Evolutionary conservation across 1,140 invertebrate genomes (phyloP).

Genomic region (Leptinotarsa lineolata): DNA sequence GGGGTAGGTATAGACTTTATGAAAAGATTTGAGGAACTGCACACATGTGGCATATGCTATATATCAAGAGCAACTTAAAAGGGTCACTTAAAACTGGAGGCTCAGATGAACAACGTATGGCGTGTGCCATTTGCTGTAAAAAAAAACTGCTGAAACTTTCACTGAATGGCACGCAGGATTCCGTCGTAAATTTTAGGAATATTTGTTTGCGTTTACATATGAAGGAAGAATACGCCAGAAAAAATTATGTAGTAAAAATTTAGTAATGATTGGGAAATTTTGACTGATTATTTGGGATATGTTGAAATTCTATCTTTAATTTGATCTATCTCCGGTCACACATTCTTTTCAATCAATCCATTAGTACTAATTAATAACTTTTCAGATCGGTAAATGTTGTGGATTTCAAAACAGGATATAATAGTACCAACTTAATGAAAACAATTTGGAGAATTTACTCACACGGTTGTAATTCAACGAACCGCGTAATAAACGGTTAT

Average conservation of each 20-base stretch:
- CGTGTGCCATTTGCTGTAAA: background rate
- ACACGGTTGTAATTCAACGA: background rate
- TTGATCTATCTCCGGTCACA: too few relatives aligned
- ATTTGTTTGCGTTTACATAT: background rate
- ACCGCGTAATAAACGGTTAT: background rate
- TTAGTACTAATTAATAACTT: too few relatives aligned
- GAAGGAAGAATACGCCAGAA: too few relatives aligned
- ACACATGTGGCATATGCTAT: conserved; percentile 8
- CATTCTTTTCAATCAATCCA: too few relatives aligned
- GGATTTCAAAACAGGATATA: background rate
- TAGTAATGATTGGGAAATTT: too few relatives aligned
- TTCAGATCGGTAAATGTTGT: background rate
- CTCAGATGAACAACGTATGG: conserved; percentile 2
- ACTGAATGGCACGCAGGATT: background rate
- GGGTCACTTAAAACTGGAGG: conserved; percentile 2
- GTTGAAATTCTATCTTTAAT: too few relatives aligned
- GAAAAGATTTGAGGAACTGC: conserved; percentile 6
- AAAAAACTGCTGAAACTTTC: background rate
- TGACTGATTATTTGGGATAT: too few relatives aligned
- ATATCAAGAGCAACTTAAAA: background rate
- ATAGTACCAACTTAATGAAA: background rate
- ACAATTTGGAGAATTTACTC: background rate
- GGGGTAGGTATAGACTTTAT: background rate
- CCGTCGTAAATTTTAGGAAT: background rate
- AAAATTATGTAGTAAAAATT: too few relatives aligned